These are phyloP conservation scores for Tachycineta bicolor DNA, from an alignment of 2,113 vertebrate genomes.

Conservation along the genomic window DNA sequence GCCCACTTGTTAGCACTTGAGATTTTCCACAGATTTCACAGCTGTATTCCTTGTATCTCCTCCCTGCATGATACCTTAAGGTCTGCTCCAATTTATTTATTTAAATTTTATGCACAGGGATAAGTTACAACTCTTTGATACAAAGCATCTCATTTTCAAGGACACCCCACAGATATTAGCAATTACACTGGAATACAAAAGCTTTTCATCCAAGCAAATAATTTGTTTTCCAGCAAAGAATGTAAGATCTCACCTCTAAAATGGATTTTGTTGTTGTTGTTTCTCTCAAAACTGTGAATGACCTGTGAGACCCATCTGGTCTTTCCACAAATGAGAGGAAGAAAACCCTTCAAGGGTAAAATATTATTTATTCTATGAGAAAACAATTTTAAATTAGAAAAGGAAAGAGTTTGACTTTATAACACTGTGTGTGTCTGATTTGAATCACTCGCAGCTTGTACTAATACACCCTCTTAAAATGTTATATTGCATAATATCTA, in stretches of 20 bases:
- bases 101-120: slow-evolving; percentile 72
- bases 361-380: slow-evolving; percentile 69
- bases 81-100: slow-evolving; percentile 67
- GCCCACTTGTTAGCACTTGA: slow-evolving; percentile 48
- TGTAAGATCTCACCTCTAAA: slow-evolving; percentile 65
- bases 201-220: slow-evolving; percentile 76
- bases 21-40: slow-evolving; percentile 57
- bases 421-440: slow-evolving; percentile 55
- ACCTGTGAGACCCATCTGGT: slow-evolving; percentile 69
- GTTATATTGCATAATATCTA: slow-evolving; percentile 58
- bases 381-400: slow-evolving; percentile 73
- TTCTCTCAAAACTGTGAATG: slow-evolving; percentile 73
- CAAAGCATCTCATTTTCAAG: slow-evolving; percentile 74
- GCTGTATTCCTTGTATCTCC: slow-evolving; percentile 23
- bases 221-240: slow-evolving; percentile 73
- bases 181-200: slow-evolving; percentile 74
- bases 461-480: slow-evolving; percentile 64
- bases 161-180: slow-evolving; percentile 72
- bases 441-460: slow-evolving; percentile 58
- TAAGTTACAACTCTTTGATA: slow-evolving; percentile 73
- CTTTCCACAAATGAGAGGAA: slow-evolving; percentile 66
- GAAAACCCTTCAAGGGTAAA: slow-evolving; percentile 70
- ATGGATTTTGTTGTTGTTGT: neutral
- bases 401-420: slow-evolving; percentile 59
- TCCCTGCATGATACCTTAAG: slow-evolving; percentile 47